These are phyloP conservation scores for Oncorhynchus mykiss DNA, from an alignment of 2,113 vertebrate genomes.

Conservation along the genomic window DNA sequence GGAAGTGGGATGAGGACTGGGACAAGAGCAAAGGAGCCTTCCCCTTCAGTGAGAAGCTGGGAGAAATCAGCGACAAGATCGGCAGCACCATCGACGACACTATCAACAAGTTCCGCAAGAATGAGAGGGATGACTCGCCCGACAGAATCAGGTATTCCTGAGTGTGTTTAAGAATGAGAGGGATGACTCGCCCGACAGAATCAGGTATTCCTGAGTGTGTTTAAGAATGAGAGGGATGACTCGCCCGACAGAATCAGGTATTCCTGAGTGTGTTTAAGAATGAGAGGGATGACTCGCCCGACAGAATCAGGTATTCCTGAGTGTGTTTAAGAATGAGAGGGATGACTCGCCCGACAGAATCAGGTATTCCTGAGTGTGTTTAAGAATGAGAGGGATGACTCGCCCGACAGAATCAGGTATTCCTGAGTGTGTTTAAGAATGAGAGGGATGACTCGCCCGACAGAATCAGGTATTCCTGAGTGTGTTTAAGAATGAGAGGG, in stretches of 20 bases:
- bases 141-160: slow-evolving; percentile 97
- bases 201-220: slow-evolving; percentile 74
- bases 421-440: too few species aligned
- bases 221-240: too few species aligned
- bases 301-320: slow-evolving; percentile 83
- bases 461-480: slow-evolving; percentile 82
- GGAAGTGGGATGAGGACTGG: slow-evolving; percentile 97
- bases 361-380: slow-evolving; percentile 72
- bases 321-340: too few species aligned
- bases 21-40: slow-evolving; percentile 88
- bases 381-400: too few species aligned
- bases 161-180: too few species aligned
- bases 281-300: too few species aligned
- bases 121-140: slow-evolving; percentile 93
- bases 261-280: too few species aligned
- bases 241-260: slow-evolving; percentile 96
- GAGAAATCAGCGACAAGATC: slow-evolving; percentile 95
- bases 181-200: too few species aligned
- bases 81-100: slow-evolving; percentile 96
- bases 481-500: too few species aligned
- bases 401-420: slow-evolving; percentile 94
- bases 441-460: too few species aligned
- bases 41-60: slow-evolving; percentile 95
- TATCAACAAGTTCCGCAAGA: slow-evolving; percentile 93
- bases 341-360: too few species aligned